Evolutionary conservation across 1,140 invertebrate genomes (phyloP).

Genomic region (Agrypnia vestita): DNA sequence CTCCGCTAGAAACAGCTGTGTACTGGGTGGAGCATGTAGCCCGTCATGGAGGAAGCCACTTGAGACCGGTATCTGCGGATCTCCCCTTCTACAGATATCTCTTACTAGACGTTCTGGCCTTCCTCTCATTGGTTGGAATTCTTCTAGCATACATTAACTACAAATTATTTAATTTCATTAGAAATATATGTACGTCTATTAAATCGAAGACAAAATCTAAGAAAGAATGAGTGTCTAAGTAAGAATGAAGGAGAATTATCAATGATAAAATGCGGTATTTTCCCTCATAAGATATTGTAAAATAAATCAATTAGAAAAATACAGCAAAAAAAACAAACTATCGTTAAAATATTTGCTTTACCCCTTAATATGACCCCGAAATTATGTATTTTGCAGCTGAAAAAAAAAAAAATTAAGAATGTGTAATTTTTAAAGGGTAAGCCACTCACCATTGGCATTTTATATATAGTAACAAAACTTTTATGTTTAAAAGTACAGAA

Average conservation of each 20-base stretch:
- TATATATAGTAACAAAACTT: no score
- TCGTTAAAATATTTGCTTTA: background rate
- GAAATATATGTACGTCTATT: background rate
- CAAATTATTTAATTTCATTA: background rate
- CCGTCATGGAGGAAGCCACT: slow-evolving; percentile 68
- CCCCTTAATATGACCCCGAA: background rate
- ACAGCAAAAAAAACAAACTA: background rate
- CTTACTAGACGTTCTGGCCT: slow-evolving; percentile 76
- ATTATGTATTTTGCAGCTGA: background rate
- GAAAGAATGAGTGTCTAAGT: no score
- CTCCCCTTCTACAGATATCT: slow-evolving; percentile 76
- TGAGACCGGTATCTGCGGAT: slow-evolving; percentile 69
- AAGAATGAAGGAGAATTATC: no score
- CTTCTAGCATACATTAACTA: slow-evolving; percentile 16
- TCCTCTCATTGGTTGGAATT: background rate
- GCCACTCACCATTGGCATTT: no score
- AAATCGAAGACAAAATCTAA: background rate
- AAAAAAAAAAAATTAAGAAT: no score
- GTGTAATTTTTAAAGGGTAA: no score
- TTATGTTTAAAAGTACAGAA: no score
- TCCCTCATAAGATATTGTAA: no score
- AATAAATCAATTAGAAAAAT: no score
- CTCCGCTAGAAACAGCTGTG: slow-evolving; percentile 70
- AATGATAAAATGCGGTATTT: no score
- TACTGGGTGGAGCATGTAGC: slow-evolving; percentile 75